Evolutionary conservation across 2,888 invertebrate genomes (phyloP).

Genomic region (Parthenolecanium corni): DNA sequence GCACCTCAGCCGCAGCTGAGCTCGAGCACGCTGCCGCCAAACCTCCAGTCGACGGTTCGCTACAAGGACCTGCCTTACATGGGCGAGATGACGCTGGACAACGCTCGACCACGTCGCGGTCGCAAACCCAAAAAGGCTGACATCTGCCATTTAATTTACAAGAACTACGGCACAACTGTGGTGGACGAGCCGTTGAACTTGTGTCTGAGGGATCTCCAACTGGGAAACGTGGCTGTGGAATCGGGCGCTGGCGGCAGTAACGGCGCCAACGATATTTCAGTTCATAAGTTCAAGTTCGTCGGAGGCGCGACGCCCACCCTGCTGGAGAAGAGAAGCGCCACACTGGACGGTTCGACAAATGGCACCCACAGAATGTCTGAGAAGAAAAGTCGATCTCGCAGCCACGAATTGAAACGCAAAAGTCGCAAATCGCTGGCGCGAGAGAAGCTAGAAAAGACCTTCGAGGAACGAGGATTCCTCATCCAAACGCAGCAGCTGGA

Average conservation of each 20-base stretch:
- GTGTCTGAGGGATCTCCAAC: constrained; percentile 48
- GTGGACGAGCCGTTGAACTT: constrained; percentile 70
- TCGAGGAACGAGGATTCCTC: constrained; percentile 82
- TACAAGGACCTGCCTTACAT: constrained; percentile 80
- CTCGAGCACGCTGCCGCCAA: not conserved
- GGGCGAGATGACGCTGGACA: constrained; percentile 83
- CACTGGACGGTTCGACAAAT: too few species aligned
- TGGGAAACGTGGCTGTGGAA: constrained; percentile 28
- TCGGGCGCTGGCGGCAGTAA: too few species aligned
- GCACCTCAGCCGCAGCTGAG: too few species aligned
- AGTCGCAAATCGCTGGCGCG: constrained; percentile 70
- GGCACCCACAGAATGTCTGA: too few species aligned
- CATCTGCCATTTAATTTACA: constrained; percentile 81
- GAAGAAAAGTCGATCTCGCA: not conserved
- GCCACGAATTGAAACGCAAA: constrained; percentile 43
- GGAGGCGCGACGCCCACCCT: constrained; percentile 78
- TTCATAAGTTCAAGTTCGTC: constrained; percentile 88
- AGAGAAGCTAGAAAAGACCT: constrained; percentile 80
- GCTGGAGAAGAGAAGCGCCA: too few species aligned
- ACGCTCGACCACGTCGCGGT: constrained; percentile 73
- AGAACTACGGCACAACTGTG: constrained; percentile 75
- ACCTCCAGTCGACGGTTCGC: constrained; percentile 36
- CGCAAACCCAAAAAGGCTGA: constrained; percentile 85
- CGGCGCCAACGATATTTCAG: too few species aligned
- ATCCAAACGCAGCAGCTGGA: constrained; percentile 88